Evolutionary conservation across 2,888 invertebrate species (phyloP).

Genomic region (Andricus quercusramuli): DNA sequence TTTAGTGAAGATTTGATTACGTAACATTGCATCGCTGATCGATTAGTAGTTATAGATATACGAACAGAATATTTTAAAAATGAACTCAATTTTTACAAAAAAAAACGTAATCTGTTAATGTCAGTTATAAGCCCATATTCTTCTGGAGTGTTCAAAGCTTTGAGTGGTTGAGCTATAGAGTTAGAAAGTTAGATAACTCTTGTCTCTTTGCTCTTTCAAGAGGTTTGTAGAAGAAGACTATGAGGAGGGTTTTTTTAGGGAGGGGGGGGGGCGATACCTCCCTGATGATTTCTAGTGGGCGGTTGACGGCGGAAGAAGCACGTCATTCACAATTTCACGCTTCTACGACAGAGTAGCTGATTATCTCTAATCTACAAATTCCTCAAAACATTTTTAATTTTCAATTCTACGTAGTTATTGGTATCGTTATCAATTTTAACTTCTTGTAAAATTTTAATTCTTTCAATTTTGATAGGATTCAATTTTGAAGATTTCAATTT

Average conservation of each 20-base stretch:
- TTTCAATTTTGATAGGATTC: too few species aligned
- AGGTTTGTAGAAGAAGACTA: not conserved
- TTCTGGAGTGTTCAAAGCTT: not conserved
- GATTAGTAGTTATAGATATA: not conserved
- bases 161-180: not conserved
- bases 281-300: not conserved
- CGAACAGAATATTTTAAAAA: not conserved
- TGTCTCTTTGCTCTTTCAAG: not conserved
- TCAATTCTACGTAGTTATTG: not conserved
- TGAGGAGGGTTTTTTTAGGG: too few species aligned
- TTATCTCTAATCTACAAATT: not conserved
- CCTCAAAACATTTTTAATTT: not conserved
- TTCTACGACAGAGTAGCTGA: not conserved
- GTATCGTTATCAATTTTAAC: not conserved
- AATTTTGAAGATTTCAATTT: too few species aligned
- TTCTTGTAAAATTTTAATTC: too few species aligned
- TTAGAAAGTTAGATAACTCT: not conserved
- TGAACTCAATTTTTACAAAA: not conserved
- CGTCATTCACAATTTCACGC: slow-evolving; percentile 1
- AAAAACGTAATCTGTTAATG: slow-evolving; percentile 11
- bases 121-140: not conserved
- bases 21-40: not conserved
- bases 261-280: not conserved
- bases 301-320: not conserved
- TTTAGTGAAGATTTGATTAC: not conserved